These are phyloP conservation scores for Lanius collurio DNA, from an alignment of 2,113 vertebrate genomes.

Conservation along the genomic window DNA sequence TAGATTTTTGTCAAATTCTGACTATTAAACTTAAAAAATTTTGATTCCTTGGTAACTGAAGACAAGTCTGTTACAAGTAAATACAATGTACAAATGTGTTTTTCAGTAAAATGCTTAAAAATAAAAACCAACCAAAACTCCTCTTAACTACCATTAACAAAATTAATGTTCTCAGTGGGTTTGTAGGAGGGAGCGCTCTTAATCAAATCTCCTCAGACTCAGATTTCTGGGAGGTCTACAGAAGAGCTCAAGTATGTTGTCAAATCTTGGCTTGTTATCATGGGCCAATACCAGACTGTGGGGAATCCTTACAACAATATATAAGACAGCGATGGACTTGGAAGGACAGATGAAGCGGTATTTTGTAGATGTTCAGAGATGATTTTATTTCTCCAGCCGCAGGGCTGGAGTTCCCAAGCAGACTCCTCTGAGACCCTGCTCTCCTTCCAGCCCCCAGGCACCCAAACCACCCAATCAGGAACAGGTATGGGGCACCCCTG, in stretches of 20 bases:
- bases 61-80: background rate
- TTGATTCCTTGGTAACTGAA: background rate
- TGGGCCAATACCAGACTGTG: background rate
- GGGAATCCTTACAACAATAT: too few species aligned
- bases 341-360: too few species aligned
- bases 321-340: too few species aligned
- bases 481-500: too few species aligned
- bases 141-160: background rate
- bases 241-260: background rate
- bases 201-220: background rate
- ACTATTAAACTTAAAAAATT: background rate
- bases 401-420: too few species aligned
- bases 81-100: fast-evolving
- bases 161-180: background rate
- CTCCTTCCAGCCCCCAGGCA: too few species aligned
- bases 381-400: too few species aligned
- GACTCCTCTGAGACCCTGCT: too few species aligned
- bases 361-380: too few species aligned
- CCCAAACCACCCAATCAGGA: too few species aligned
- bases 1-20: background rate
- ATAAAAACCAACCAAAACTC: background rate
- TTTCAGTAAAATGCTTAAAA: background rate
- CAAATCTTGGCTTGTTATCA: background rate
- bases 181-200: background rate
- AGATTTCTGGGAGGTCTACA: background rate